These are phyloP conservation scores for Trachelus iudaicus DNA, from an alignment of 2,888 invertebrate species.

Conservation along the genomic window DNA sequence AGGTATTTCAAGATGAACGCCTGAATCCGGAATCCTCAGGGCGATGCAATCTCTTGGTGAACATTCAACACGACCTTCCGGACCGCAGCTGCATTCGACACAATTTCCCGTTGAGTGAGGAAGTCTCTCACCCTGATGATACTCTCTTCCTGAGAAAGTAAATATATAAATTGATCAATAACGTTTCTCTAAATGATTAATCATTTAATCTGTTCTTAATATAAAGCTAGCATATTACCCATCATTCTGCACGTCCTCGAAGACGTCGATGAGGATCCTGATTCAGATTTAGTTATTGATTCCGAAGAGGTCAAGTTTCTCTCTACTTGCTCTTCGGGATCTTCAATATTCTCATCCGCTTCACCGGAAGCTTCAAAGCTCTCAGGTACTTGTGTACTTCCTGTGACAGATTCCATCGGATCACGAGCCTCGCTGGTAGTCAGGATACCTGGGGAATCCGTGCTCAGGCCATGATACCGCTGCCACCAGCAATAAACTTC, in stretches of 20 bases:
- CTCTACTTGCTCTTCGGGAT: not conserved
- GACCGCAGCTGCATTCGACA: conserved; percentile 76
- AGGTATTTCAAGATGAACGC: conserved; percentile 42
- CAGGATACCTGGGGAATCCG: conserved; percentile 23
- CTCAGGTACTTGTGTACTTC: too few relatives aligned
- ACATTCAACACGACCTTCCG: conserved; percentile 65
- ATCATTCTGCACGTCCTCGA: conserved; percentile 44
- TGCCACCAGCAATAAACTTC: conserved; percentile 63
- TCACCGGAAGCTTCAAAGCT: conserved; percentile 30
- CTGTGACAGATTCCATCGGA: too few relatives aligned
- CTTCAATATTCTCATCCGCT: conserved; percentile 26
- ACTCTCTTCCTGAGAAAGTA: conserved; percentile 69
- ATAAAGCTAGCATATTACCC: conserved; percentile 28
- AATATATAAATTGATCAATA: not conserved
- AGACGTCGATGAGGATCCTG: too few relatives aligned
- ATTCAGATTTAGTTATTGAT: conserved; percentile 27
- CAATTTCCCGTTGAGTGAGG: conserved; percentile 79
- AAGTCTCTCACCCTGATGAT: conserved; percentile 74
- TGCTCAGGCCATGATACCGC: conserved; percentile 34
- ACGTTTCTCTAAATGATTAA: too few relatives aligned
- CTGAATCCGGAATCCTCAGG: conserved; percentile 29
- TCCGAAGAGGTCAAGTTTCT: conserved; percentile 32
- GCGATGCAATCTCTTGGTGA: conserved; percentile 59
- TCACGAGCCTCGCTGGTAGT: too few relatives aligned
- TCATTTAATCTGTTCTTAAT: too few relatives aligned